Evolutionary conservation across 1,140 invertebrate species (phyloP).

Genomic region (Drosophila baimaii): DNA sequence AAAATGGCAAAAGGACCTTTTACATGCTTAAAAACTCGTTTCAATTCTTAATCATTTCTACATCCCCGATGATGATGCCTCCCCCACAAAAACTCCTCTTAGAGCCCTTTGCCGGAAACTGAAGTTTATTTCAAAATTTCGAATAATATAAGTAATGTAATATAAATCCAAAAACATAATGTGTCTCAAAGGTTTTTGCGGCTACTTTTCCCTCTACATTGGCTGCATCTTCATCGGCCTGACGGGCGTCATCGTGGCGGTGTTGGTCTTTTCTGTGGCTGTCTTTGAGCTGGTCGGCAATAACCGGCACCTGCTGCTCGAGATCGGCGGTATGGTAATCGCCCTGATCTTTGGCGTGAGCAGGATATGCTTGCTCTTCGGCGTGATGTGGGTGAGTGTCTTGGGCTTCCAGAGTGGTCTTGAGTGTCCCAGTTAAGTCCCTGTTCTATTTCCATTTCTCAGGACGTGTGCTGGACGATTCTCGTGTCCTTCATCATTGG

Average conservation of each 20-base stretch:
- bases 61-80: too few relatives aligned
- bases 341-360: neutral
- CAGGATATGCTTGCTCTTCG: conserved; percentile 14
- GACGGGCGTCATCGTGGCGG: neutral
- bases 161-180: conserved; percentile 1
- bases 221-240: conserved; percentile 23
- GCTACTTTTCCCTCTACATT: conserved; percentile 18
- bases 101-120: neutral
- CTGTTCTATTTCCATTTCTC: neutral
- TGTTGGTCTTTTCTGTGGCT: conserved; percentile 1
- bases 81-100: neutral
- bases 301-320: accelerated
- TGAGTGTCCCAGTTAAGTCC: neutral
- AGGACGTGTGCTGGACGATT: conserved; percentile 15
- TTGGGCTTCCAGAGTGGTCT: neutral
- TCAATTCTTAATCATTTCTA: too few relatives aligned
- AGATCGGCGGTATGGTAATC: neutral
- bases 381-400: conserved; percentile 23
- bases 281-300: neutral
- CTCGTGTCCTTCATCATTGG: conserved; percentile 4
- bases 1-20: too few relatives aligned
- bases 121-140: neutral
- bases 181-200: conserved; percentile 18
- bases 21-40: too few relatives aligned
- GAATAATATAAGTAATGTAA: neutral